Percentiles rank a stretch among this genome's conserved stretches.
phyloP scores from a whole-genome alignment of 2,888 invertebrate species.

The Tinea trinotella region DNA sequence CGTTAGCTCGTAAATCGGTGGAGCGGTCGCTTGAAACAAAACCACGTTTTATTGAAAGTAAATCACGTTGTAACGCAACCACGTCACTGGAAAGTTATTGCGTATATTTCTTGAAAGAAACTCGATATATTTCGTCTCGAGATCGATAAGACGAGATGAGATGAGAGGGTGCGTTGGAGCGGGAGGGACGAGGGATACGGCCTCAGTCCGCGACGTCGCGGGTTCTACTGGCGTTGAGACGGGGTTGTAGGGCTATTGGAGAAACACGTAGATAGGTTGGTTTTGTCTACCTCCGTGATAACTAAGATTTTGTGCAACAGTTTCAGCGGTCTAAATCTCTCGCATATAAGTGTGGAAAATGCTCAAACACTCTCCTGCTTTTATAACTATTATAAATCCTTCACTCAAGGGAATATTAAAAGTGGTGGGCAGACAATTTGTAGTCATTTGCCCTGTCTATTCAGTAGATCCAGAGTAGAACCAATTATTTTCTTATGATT shows the following conservation, averaged over 20 bases:
- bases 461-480: no score
- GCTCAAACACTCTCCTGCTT: no score
- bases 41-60: not conserved
- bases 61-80: not conserved
- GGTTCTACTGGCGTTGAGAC: slow-evolving; percentile 47
- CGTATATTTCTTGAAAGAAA: not conserved
- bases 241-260: slow-evolving; percentile 24
- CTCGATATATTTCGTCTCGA: not conserved
- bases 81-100: not conserved
- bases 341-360: no score
- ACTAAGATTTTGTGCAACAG: not conserved
- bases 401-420: not conserved
- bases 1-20: slow-evolving; percentile 3
- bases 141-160: slow-evolving; percentile 9
- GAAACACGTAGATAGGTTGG: not conserved
- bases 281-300: not conserved
- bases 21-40: not conserved
- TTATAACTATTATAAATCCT: not conserved
- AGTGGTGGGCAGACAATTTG: no score
- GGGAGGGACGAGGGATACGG: slow-evolving; percentile 33
- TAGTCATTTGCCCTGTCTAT: no score
- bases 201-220: slow-evolving; percentile 38
- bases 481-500: no score
- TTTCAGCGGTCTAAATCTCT: no score
- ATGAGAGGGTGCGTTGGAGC: not conserved